Conservation (phyloP, 2,113 vertebrate genomes). For the Ageneiosus marmoratus region DNA sequence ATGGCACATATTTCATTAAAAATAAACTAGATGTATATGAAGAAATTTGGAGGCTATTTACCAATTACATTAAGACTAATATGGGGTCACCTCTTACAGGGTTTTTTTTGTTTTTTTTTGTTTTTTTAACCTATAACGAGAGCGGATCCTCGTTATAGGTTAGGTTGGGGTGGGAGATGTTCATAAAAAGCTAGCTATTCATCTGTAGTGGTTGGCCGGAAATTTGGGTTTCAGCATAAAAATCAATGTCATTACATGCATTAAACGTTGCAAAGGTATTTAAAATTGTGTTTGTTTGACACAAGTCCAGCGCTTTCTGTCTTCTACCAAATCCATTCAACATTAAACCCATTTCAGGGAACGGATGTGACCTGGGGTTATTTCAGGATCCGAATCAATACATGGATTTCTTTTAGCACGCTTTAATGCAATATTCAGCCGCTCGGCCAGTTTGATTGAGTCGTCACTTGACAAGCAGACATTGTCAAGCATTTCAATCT, state of each 20-base stretch:
- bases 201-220: not conserved
- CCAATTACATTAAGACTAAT: too few relatives aligned
- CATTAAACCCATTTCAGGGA: slow-evolving; percentile 2
- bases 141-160: too few relatives aligned
- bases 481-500: not conserved
- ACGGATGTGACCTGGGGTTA: slow-evolving; percentile 8
- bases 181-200: too few relatives aligned
- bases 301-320: not conserved
- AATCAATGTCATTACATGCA: not conserved
- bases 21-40: too few relatives aligned
- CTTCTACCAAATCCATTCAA: not conserved
- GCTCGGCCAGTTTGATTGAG: slow-evolving; percentile 11
- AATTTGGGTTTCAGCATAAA: not conserved
- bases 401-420: slow-evolving; percentile 36
- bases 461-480: slow-evolving; percentile 16
- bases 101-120: too few relatives aligned
- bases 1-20: too few relatives aligned
- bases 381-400: slow-evolving; percentile 33
- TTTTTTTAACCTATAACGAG: too few relatives aligned
- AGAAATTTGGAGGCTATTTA: too few relatives aligned
- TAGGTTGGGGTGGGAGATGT: too few relatives aligned
- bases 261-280: not conserved
- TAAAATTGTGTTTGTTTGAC: not conserved
- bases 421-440: slow-evolving; percentile 10
- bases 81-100: too few relatives aligned